A percentile compares a stretch with the other conserved stretches of the same genome.
Conservation (phyloP, 53 echinoderm and acorn worm genomes). For the Patiria pectinifera region DNA sequence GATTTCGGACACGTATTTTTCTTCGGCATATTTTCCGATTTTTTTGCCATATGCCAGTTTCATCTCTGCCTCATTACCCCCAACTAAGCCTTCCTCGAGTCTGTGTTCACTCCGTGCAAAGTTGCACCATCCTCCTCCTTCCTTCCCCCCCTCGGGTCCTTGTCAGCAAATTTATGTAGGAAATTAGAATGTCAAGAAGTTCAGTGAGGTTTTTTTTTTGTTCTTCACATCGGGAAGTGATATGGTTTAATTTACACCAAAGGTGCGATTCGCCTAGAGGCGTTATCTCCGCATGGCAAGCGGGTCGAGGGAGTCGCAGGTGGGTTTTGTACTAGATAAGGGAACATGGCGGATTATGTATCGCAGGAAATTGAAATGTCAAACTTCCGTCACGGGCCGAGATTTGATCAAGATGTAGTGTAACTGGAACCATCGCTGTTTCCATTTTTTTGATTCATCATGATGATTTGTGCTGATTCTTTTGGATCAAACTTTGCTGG, state of each 20-base stretch:
- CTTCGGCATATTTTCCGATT: too few species aligned
- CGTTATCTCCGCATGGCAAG: not conserved
- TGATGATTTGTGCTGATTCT: too few species aligned
- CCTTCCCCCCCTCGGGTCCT: not conserved
- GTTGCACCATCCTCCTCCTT: too few species aligned
- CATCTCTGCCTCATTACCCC: too few species aligned
- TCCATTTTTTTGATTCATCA: too few species aligned
- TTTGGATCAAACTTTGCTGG: too few species aligned
- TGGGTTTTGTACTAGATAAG: not conserved
- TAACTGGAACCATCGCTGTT: not conserved
- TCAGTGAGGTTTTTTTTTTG: not conserved
- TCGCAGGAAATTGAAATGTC: conserved; percentile 37
- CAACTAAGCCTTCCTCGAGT: not conserved
- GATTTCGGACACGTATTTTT: too few species aligned
- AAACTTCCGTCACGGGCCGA: not conserved
- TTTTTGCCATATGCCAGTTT: too few species aligned
- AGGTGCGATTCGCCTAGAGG: not conserved
- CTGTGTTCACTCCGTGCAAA: not conserved
- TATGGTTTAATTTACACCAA: not conserved
- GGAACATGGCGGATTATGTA: conserved; percentile 21
- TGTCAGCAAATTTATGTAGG: not conserved
- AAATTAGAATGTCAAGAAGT: conserved; percentile 27
- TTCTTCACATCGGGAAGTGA: not conserved
- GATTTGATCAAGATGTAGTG: conserved; percentile 3
- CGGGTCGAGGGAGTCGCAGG: not conserved